Conservation (phyloP, 2,797 vertebrate species). For the Myotis planiceps region DNA sequence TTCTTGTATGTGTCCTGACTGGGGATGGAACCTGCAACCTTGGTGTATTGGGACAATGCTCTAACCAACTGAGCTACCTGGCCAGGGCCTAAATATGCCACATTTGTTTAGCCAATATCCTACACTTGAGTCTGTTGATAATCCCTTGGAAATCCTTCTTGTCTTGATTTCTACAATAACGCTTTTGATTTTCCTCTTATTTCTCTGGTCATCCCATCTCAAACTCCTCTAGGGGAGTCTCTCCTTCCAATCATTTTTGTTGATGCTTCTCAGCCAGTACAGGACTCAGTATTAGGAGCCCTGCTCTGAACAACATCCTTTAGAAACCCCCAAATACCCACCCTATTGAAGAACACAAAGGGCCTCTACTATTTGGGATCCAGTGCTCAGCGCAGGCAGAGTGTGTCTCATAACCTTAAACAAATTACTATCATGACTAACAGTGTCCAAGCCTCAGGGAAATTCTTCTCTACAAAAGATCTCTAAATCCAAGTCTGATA, state of each 20-base stretch:
- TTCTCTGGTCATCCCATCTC: not conserved
- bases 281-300: not conserved
- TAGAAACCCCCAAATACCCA: not conserved
- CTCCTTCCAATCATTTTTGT: not conserved
- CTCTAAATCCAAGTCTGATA: not conserved
- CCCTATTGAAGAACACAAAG: not conserved
- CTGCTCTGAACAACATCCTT: not conserved
- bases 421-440: not conserved
- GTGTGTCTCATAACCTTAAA: not conserved
- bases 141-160: not conserved
- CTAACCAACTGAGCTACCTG: not conserved
- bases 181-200: not conserved
- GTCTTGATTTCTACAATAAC: not conserved
- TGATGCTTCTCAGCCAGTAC: not conserved
- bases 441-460: not conserved
- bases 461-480: not conserved
- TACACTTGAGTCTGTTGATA: not conserved
- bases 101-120: not conserved
- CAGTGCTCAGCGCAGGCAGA: not conserved
- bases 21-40: not conserved
- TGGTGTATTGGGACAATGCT: not conserved
- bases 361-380: not conserved
- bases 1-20: not conserved
- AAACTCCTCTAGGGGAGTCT: not conserved
- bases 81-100: not conserved